Evolutionary conservation across 2,888 invertebrate species (phyloP), one percentile per base, ranked within the genome.

Genomic region (Meganola albula): DNA sequence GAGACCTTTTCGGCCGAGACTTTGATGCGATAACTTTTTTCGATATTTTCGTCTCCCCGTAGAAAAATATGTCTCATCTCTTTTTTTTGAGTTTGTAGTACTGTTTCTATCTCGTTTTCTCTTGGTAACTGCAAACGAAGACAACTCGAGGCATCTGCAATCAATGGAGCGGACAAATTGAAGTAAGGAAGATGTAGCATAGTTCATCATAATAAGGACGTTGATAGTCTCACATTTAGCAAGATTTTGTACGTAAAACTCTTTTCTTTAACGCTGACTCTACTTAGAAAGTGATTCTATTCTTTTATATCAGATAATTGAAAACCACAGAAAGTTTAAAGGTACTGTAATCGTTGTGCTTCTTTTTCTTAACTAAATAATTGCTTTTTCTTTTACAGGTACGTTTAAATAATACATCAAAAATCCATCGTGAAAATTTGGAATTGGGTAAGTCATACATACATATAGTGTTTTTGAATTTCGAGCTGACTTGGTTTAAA

Each of bases 121-220:
- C 71, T 44, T 51, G 54, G 55, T 63, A 56, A 72, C 70, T 74
- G 78, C 73, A 74, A 73, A 77, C 70, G 72, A 66, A 70, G 64
- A 65, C 58, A 66, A 69, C 72, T 69, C 64, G 63, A 69, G 74
- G 78, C 76, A 77, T 82, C 82, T 83, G 82, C 78, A 84, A 77
- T 80, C 83, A 84, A 84, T 85, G 83, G 77, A 77, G 77, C 83
- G 84, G 74, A 76, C 67, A 80, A 84, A 83, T 84, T 84, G 82
- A 78, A 83, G 82, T 82, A 79, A 80, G 82, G 77, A 64, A 60
- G 62, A 76, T 74, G 71, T 74, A 71, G 63, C 71, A 59, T 69
- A 64, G 63, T 61, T 74, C 71, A n/a, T n/a, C n/a, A 68, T 75
- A 79, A 76, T 73, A 75, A 71, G 70, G 59, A 60, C 51, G 56